Conservation (phyloP, 2,888 invertebrate species). For the Fissipunctia ypsillon region DNA sequence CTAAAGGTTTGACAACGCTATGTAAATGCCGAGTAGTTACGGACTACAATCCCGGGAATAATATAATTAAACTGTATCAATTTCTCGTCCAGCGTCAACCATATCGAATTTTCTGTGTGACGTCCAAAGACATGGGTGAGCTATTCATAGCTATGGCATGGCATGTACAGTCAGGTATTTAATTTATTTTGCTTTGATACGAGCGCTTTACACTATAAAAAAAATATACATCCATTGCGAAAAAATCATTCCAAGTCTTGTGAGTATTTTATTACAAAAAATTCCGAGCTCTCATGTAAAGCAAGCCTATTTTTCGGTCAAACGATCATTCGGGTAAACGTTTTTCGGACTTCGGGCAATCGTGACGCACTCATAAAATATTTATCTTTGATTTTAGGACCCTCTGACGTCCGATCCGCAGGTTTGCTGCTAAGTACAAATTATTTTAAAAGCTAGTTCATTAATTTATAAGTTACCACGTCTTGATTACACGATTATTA, state of each 20-base stretch:
- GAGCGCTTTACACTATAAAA: background rate
- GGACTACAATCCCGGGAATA: background rate
- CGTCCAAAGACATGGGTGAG: background rate
- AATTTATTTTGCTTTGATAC: background rate
- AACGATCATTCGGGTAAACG: background rate
- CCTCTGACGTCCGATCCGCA: background rate
- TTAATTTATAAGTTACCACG: background rate
- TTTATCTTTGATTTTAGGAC: background rate
- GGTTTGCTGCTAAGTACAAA: background rate
- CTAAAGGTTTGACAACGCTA: slow-evolving; percentile 19
- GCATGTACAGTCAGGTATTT: background rate
- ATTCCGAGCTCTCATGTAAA: background rate
- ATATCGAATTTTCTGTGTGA: background rate
- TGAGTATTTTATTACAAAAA: background rate
- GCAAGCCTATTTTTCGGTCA: background rate
- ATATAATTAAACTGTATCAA: slow-evolving; percentile 4
- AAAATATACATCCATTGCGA: background rate
- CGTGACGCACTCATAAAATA: background rate
- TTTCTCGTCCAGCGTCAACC: slow-evolving; percentile 5
- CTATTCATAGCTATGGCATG: background rate
- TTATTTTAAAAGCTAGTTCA: background rate
- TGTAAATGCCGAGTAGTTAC: background rate
- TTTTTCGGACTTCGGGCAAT: background rate
- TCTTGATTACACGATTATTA: background rate
- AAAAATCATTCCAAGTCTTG: background rate